Evolutionary conservation across 2,113 vertebrate species (phyloP).

Genomic region (Hymenochirus boettgeri): DNA sequence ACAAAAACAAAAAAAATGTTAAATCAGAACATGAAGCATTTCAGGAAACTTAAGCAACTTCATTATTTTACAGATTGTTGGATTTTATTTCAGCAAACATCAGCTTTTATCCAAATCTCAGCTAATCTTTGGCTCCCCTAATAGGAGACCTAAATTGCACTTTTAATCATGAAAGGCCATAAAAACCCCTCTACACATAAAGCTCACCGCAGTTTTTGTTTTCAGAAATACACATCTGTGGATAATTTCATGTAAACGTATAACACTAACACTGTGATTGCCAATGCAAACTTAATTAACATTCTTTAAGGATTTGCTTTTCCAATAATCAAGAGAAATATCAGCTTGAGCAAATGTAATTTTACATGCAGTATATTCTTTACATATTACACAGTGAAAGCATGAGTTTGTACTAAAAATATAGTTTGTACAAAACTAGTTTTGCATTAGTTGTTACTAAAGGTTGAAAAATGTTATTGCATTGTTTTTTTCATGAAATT

Average conservation of each 20-base stretch:
- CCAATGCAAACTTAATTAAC: not conserved
- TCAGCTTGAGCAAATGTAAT: too few relatives aligned
- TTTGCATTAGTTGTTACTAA: too few relatives aligned
- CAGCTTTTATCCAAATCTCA: constrained; percentile 26
- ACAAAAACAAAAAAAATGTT: constrained; percentile 30
- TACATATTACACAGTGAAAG: too few relatives aligned
- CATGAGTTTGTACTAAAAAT: too few relatives aligned
- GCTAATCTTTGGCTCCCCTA: constrained; percentile 29
- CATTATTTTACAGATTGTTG: constrained; percentile 12
- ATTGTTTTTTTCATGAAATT: too few relatives aligned
- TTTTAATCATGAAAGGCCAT: constrained; percentile 42
- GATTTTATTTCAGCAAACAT: constrained; percentile 30
- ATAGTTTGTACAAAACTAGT: too few relatives aligned
- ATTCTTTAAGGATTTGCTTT: constrained; percentile 29
- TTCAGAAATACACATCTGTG: constrained; percentile 22
- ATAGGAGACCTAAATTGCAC: constrained; percentile 25
- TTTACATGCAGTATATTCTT: too few relatives aligned
- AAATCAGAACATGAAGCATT: constrained; percentile 23
- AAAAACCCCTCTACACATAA: constrained; percentile 8
- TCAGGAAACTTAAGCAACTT: constrained; percentile 32
- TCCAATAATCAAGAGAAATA: constrained; percentile 36
- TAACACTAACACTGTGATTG: constrained; percentile 17
- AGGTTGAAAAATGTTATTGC: too few relatives aligned
- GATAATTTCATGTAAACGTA: constrained; percentile 33
- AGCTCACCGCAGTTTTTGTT: constrained; percentile 23